A percentile compares a stretch with the other conserved stretches of the same genome.
These are phyloP conservation scores for Nomada flava DNA, from an alignment of 2,888 invertebrate species.

Conservation along the genomic window DNA sequence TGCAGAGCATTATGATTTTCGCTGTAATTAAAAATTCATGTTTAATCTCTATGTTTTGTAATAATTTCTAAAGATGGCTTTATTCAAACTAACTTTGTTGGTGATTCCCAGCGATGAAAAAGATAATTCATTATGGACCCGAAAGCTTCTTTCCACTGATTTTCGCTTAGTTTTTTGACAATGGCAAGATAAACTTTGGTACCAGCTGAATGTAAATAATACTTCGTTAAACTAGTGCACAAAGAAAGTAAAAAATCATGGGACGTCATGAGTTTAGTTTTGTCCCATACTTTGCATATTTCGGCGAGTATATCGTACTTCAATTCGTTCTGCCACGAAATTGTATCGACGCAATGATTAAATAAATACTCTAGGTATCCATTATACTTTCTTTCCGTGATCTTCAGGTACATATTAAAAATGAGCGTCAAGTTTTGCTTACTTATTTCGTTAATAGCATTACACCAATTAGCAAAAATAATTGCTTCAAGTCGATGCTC, in stretches of 20 bases:
- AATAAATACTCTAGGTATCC: constrained; percentile 75
- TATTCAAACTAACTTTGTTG: constrained; percentile 69
- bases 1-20: constrained; percentile 71
- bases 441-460: constrained; percentile 86
- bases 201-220: constrained; percentile 87
- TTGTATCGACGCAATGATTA: constrained; percentile 74
- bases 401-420: constrained; percentile 83
- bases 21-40: constrained; percentile 60
- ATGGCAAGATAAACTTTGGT: constrained; percentile 87
- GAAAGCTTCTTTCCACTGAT: constrained; percentile 85
- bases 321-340: constrained; percentile 87
- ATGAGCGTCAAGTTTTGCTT: constrained; percentile 85
- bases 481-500: constrained; percentile 84
- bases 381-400: constrained; percentile 75
- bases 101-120: constrained; percentile 71
- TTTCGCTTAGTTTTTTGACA: constrained; percentile 83
- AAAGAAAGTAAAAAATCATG: constrained; percentile 68
- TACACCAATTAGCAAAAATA: constrained; percentile 88
- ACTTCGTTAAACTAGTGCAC: constrained; percentile 84
- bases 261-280: constrained; percentile 62
- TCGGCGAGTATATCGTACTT: constrained; percentile 87
- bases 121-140: constrained; percentile 80
- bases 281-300: constrained; percentile 82
- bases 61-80: background rate
- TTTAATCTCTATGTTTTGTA: background rate